These are phyloP conservation scores for Orchestes rusci DNA, from an alignment of 2,888 invertebrate genomes.

Conservation along the genomic window DNA sequence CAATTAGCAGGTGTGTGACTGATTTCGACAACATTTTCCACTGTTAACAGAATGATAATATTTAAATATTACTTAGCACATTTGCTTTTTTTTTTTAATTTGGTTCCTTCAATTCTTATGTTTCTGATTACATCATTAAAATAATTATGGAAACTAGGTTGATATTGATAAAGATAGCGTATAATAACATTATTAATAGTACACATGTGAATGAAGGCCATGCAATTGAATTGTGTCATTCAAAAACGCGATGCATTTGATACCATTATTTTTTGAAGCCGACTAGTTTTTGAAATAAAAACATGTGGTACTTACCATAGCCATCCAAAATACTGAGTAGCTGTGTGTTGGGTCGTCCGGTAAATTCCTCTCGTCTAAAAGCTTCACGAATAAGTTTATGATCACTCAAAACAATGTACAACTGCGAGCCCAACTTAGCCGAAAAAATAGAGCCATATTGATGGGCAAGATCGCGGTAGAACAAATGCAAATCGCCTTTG, in stretches of 20 bases:
- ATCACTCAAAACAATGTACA: slow-evolving; percentile 81
- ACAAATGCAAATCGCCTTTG: slow-evolving; percentile 67
- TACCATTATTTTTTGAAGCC: too few species aligned
- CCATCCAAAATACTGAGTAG: slow-evolving; percentile 81
- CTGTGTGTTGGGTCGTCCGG: slow-evolving; percentile 79
- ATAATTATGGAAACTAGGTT: slow-evolving; percentile 30
- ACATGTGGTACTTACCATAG: slow-evolving; percentile 84
- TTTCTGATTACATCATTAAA: too few species aligned
- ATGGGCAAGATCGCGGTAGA: slow-evolving; percentile 67
- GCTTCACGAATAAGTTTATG: slow-evolving; percentile 79
- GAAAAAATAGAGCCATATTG: slow-evolving; percentile 79
- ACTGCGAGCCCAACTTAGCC: slow-evolving; percentile 71
- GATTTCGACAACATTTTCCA: slow-evolving; percentile 7
- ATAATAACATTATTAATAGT: too few species aligned
- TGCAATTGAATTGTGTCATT: too few species aligned
- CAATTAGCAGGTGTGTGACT: not conserved
- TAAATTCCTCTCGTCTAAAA: slow-evolving; percentile 79
- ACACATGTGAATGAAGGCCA: too few species aligned
- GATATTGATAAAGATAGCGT: slow-evolving; percentile 26
- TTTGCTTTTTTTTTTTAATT: too few species aligned
- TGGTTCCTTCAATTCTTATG: too few species aligned
- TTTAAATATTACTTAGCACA: too few species aligned
- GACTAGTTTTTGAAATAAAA: too few species aligned
- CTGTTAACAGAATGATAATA: slow-evolving; percentile 4
- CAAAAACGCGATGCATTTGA: too few species aligned